These are phyloP conservation scores for Aptenodytes patagonicus DNA, from an alignment of 2,113 vertebrate genomes.

Conservation along the genomic window DNA sequence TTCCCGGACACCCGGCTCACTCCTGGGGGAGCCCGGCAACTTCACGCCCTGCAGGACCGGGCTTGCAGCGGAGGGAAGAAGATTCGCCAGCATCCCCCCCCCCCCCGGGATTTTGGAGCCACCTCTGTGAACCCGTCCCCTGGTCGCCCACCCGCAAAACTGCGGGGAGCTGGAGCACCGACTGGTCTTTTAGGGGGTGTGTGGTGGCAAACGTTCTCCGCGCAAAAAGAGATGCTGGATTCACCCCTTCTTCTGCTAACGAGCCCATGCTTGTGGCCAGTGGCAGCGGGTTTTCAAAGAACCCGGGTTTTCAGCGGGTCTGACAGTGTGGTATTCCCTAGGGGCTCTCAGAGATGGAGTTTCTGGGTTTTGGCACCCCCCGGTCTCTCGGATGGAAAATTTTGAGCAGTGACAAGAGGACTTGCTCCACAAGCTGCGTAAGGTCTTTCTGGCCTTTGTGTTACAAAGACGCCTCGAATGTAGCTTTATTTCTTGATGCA, in stretches of 20 bases:
- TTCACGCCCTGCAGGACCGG: neutral
- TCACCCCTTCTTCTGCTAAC: neutral
- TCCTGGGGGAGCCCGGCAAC: neutral
- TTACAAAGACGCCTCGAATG: neutral
- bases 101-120: neutral
- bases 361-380: neutral
- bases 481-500: neutral
- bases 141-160: rapidly evolving
- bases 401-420: neutral
- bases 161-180: rapidly evolving
- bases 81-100: neutral
- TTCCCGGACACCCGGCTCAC: neutral
- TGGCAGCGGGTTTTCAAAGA: neutral
- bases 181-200: rapidly evolving
- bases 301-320: neutral
- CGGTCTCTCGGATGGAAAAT: neutral
- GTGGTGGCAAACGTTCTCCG: neutral
- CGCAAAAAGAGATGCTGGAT: rapidly evolving
- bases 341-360: too few relatives aligned
- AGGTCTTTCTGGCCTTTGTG: neutral
- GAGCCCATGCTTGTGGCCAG: rapidly evolving
- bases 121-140: rapidly evolving
- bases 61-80: rapidly evolving
- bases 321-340: rapidly evolving
- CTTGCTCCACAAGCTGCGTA: neutral